phyloP scores from a whole-genome alignment of 2,797 vertebrate species.

The Mormyrus hasselquistii region DNA sequence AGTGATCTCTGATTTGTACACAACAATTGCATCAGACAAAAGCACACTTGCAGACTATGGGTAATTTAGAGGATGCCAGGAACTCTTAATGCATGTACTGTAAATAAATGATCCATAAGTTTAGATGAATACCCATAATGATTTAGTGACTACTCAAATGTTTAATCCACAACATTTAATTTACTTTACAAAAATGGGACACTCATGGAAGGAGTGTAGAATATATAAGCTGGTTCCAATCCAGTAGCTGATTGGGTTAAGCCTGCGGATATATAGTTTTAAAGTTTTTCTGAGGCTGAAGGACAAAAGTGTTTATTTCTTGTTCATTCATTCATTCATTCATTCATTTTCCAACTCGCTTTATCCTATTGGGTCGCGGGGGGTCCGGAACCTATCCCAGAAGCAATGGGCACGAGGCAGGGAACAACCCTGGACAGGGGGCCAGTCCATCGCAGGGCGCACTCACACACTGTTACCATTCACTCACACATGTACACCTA shows the following conservation, averaged over 20 bases:
- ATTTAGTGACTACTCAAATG: background rate
- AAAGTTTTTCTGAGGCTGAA: background rate
- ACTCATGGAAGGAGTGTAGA: background rate
- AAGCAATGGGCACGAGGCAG: too few species aligned
- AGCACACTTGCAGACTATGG: background rate
- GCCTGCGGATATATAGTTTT: background rate
- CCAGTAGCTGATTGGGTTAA: background rate
- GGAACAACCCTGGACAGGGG: too few species aligned
- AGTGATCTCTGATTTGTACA: constrained; percentile 34
- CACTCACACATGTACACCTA: too few species aligned
- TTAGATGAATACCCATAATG: background rate
- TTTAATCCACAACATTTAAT: background rate
- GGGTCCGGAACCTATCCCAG: background rate
- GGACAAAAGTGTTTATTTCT: background rate
- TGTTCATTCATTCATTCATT: background rate
- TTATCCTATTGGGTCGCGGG: background rate
- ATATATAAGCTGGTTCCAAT: background rate
- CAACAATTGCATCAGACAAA: constrained; percentile 31
- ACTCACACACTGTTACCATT: too few species aligned
- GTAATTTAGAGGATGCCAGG: background rate
- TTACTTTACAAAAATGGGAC: background rate
- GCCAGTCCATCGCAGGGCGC: too few species aligned
- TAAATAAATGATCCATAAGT: background rate
- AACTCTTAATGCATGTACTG: background rate
- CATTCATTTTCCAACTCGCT: too few species aligned